Evolutionary conservation across 2,888 invertebrate genomes (phyloP).

Genomic region (Dendrolimus pini): DNA sequence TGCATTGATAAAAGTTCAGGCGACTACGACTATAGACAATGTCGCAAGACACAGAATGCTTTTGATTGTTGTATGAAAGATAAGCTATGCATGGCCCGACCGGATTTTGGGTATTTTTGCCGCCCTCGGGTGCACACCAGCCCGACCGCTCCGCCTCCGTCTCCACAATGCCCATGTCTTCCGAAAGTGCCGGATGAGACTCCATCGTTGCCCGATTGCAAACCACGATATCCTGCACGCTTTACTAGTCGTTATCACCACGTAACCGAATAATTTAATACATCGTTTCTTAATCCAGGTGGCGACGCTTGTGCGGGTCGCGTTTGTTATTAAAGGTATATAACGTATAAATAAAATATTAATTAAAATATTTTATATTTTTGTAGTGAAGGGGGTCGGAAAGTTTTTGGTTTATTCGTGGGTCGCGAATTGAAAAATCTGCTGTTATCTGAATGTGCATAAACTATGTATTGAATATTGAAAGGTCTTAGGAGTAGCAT

Average conservation of each 20-base stretch:
- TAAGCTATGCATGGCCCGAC: constrained; percentile 84
- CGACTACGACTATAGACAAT: constrained; percentile 78
- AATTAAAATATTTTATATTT: too few species aligned
- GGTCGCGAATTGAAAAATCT: too few species aligned
- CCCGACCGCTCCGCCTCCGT: constrained; percentile 73
- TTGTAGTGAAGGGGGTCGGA: too few species aligned
- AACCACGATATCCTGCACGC: constrained; percentile 76
- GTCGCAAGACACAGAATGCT: constrained; percentile 89
- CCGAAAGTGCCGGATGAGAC: constrained; percentile 80
- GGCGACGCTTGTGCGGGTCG: too few species aligned
- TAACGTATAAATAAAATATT: too few species aligned
- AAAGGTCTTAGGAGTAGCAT: too few species aligned
- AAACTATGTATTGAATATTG: too few species aligned
- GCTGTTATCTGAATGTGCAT: too few species aligned
- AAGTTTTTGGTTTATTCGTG: too few species aligned
- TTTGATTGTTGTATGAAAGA: constrained; percentile 90
- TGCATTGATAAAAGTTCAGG: constrained; percentile 86
- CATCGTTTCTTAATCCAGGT: too few species aligned
- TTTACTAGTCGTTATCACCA: constrained; percentile 79
- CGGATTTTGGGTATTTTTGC: constrained; percentile 88
- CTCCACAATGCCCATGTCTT: constrained; percentile 67
- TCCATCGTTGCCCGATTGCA: constrained; percentile 79
- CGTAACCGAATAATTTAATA: constrained; percentile 40
- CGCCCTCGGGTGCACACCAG: constrained; percentile 80
- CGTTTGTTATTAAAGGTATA: too few species aligned